A percentile compares a stretch with the other conserved stretches of the same genome.
These are phyloP conservation scores for Tetrapedia diversipes DNA, from an alignment of 2,888 invertebrate species.

Conservation along the genomic window DNA sequence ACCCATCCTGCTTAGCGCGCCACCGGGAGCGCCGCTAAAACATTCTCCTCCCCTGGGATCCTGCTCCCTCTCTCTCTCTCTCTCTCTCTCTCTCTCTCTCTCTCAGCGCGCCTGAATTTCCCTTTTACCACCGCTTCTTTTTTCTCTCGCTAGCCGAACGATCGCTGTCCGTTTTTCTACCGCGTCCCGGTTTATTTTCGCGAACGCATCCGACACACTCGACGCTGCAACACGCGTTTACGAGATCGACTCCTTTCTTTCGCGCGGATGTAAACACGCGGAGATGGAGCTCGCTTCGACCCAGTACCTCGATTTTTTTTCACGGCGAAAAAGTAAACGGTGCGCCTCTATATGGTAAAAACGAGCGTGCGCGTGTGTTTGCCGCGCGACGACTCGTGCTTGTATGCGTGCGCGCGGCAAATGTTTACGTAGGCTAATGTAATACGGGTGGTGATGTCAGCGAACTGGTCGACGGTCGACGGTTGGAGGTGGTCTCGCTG, in stretches of 20 bases:
- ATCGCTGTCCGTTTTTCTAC: neutral
- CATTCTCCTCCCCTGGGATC: conserved; percentile 40
- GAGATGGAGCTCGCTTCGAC: no score
- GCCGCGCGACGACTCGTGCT: neutral
- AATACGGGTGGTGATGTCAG: conserved; percentile 78
- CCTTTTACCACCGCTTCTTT: no score
- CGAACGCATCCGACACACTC: no score
- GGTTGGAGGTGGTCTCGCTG: conserved; percentile 39
- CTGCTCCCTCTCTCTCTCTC: neutral
- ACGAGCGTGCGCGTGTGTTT: conserved; percentile 24
- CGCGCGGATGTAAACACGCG: no score
- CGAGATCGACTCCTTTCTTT: no score
- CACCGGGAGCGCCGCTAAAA: conserved; percentile 9
- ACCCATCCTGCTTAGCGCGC: conserved; percentile 58
- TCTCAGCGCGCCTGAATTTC: neutral
- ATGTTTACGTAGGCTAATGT: conserved; percentile 78
- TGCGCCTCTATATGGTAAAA: conserved; percentile 30
- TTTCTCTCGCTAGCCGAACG: no score
- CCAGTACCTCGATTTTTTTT: conserved; percentile 2
- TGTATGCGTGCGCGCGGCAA: conserved; percentile 51
- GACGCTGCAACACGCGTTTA: no score
- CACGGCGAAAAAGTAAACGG: conserved; percentile 13
- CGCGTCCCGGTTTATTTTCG: neutral
- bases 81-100: no score
- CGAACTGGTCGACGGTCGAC: conserved; percentile 47